phyloP scores from a whole-genome alignment of 2,888 invertebrate species.

The Leucoma salicis region DNA sequence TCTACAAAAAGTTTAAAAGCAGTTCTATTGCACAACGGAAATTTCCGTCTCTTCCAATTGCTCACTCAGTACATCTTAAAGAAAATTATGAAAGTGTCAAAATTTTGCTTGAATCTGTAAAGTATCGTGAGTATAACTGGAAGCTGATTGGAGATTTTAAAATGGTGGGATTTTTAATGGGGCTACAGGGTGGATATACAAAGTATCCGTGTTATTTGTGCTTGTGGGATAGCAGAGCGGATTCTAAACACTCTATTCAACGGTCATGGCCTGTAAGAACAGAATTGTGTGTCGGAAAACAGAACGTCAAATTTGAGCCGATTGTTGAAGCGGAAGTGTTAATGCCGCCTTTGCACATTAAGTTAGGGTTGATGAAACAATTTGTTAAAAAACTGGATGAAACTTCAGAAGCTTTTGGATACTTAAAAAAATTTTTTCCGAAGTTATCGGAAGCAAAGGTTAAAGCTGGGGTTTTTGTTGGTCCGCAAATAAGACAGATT shows the following conservation, averaged over 20 bases:
- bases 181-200: slow-evolving; percentile 4
- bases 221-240: slow-evolving; percentile 16
- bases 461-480: no score
- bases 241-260: slow-evolving; percentile 2
- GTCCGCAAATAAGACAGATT: no score
- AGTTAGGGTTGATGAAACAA: slow-evolving; percentile 22
- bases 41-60: slow-evolving; percentile 24
- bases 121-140: neutral
- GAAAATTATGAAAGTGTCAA: slow-evolving; percentile 19
- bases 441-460: slow-evolving; percentile 22
- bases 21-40: slow-evolving; percentile 20
- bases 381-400: slow-evolving; percentile 18
- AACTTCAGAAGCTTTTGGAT: slow-evolving; percentile 19
- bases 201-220: slow-evolving; percentile 6
- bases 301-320: slow-evolving; percentile 11
- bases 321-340: slow-evolving; percentile 10
- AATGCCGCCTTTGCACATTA: slow-evolving; percentile 21
- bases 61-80: slow-evolving; percentile 18
- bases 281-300: slow-evolving; percentile 1
- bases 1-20: slow-evolving; percentile 31
- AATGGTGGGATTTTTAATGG: slow-evolving; percentile 1
- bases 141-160: slow-evolving; percentile 3
- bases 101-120: neutral
- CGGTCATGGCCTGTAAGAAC: slow-evolving; percentile 1
- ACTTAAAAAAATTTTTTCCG: slow-evolving; percentile 18